Evolutionary conservation across 2,113 vertebrate species (phyloP).

Genomic region (Tragelaphus imberbis): DNA sequence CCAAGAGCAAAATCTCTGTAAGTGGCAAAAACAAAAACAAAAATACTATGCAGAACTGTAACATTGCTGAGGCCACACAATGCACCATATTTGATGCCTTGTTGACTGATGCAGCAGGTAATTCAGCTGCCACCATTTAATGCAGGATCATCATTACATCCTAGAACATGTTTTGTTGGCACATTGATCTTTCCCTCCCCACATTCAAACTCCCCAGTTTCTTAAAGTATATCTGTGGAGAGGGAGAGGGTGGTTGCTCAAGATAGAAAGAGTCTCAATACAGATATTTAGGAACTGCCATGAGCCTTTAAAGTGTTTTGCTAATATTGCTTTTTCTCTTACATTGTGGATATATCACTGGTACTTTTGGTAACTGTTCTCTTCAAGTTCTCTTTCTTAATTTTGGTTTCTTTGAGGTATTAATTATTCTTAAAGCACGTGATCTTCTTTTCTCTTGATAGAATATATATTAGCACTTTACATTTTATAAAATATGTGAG

Average conservation of each 20-base stretch:
- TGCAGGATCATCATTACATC: neutral
- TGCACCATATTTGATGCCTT: fast-evolving
- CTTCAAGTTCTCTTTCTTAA: neutral
- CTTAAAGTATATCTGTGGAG: neutral
- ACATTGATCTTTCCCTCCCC: neutral
- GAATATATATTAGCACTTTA: neutral
- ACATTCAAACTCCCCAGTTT: neutral
- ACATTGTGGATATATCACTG: neutral
- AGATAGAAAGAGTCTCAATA: neutral
- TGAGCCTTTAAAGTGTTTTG: neutral
- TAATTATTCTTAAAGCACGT: neutral
- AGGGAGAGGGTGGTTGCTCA: neutral
- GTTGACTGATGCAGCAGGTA: neutral
- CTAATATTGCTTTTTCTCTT: neutral
- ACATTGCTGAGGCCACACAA: neutral
- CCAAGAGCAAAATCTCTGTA: neutral
- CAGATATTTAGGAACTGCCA: neutral
- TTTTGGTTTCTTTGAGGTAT: neutral
- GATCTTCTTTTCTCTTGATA: neutral
- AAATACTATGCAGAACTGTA: neutral
- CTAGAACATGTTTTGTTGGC: neutral
- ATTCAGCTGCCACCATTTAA: fast-evolving
- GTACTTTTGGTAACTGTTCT: neutral
- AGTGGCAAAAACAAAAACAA: neutral
- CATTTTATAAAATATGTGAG: neutral